These are phyloP conservation scores for Orientallactaga sibirica DNA, from an alignment of 2,797 vertebrate genomes.

Conservation along the genomic window DNA sequence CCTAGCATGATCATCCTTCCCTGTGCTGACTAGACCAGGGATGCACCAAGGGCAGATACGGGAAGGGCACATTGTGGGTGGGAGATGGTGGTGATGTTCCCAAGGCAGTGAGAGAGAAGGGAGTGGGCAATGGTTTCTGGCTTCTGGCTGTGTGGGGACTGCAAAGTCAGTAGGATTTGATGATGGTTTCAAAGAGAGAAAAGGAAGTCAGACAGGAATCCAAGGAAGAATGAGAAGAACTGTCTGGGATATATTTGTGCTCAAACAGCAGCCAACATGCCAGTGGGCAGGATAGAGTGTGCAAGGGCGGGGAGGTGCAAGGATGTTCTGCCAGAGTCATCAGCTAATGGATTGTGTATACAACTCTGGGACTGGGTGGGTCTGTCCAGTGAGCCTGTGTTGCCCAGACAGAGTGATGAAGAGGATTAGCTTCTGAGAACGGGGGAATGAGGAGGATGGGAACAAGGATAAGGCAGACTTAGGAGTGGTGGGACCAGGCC, in stretches of 20 bases:
- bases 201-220: too few species aligned
- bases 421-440: not conserved
- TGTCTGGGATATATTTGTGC: not conserved
- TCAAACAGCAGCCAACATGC: accelerated
- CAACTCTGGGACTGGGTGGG: not conserved
- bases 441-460: accelerated
- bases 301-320: not conserved
- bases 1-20: accelerated
- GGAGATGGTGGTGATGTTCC: not conserved
- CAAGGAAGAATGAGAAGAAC: too few species aligned
- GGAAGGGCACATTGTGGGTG: not conserved
- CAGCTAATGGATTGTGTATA: accelerated
- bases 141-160: accelerated
- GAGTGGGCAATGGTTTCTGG: accelerated
- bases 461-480: not conserved
- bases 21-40: too few species aligned
- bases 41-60: accelerated
- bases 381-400: too few species aligned
- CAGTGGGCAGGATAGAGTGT: accelerated
- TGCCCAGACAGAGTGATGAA: accelerated
- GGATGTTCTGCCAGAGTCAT: not conserved
- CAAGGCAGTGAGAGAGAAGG: not conserved
- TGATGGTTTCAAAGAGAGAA: not conserved
- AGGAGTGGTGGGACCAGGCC: not conserved
- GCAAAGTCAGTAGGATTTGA: not conserved